Evolutionary conservation across 1,140 invertebrate species (phyloP).

Genomic region (Nasonia giraulti): DNA sequence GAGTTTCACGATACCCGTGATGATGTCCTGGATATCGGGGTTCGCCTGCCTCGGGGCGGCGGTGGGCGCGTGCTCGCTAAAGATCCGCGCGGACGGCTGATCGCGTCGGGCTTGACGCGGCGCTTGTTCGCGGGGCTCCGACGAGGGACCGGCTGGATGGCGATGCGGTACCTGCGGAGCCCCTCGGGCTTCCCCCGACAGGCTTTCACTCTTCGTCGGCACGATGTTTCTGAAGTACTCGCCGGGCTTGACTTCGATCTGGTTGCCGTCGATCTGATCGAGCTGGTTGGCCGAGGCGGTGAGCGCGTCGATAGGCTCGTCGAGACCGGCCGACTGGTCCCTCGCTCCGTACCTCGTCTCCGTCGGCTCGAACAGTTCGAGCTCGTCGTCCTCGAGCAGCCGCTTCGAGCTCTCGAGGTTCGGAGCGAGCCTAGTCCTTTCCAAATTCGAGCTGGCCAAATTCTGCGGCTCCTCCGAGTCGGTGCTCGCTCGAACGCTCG

Average conservation of each 20-base stretch:
- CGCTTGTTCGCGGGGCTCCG: conserved; percentile 76
- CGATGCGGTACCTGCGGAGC: conserved; percentile 77
- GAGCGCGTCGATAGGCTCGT: conserved; percentile 56
- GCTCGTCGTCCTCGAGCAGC: conserved; percentile 47
- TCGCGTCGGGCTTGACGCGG: conserved; percentile 67
- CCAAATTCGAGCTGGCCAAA: conserved; percentile 56
- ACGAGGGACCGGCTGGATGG: conserved; percentile 72
- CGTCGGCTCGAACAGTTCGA: conserved; percentile 45
- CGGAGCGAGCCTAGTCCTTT: conserved; percentile 56
- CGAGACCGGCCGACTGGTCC: not conserved
- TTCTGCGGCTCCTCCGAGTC: conserved; percentile 46
- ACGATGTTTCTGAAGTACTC: conserved; percentile 67
- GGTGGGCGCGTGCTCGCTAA: conserved; percentile 64
- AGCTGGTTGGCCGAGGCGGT: conserved; percentile 68
- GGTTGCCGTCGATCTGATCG: conserved; percentile 69
- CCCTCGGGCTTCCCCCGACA: conserved; percentile 83
- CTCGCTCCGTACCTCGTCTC: not conserved
- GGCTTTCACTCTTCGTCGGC: conserved; percentile 60
- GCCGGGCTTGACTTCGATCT: conserved; percentile 69
- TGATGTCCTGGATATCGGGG: conserved; percentile 92
- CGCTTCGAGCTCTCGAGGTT: conserved; percentile 66
- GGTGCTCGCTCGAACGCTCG: conserved; percentile 60
- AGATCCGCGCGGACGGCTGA: conserved; percentile 62
- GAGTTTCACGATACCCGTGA: conserved; percentile 91
- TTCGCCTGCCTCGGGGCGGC: conserved; percentile 76